phyloP scores from a whole-genome alignment of 2,888 invertebrate species.

The Hanleya hanleyi region DNA sequence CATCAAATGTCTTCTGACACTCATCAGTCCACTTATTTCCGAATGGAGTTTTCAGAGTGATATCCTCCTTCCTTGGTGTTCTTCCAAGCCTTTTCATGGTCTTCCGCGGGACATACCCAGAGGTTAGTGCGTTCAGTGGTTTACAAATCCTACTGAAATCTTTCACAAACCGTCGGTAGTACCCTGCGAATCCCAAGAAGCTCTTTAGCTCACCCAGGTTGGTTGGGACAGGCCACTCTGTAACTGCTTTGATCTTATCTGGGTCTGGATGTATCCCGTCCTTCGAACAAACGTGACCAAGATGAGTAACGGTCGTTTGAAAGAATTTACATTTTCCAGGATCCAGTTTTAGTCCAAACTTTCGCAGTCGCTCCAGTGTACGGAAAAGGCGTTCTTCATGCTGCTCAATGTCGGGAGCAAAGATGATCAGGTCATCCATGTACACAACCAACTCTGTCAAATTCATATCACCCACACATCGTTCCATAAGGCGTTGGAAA shows the following conservation, averaged over 20 bases:
- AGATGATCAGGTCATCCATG: not conserved
- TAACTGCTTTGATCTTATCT: not conserved
- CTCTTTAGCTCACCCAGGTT: not conserved
- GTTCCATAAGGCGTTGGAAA: not conserved
- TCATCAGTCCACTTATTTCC: not conserved
- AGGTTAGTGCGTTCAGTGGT: not conserved
- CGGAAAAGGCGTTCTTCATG: conserved; percentile 3
- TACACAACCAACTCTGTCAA: not conserved
- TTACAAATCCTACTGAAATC: not conserved
- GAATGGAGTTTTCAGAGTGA: not conserved
- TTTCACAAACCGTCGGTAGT: not conserved
- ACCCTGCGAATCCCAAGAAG: not conserved
- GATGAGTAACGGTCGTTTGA: not conserved
- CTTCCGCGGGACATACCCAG: not conserved
- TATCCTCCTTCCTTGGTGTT: not conserved
- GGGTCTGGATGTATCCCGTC: conserved; percentile 3
- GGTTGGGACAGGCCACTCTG: not conserved
- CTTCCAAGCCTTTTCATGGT: not conserved
- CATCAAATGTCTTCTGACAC: not conserved
- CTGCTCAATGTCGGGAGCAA: not conserved
- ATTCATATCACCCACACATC: not conserved
- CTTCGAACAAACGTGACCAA: not conserved
- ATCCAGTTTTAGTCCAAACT: not conserved
- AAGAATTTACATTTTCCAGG: conserved; percentile 1
- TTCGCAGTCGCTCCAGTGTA: not conserved